Percentiles rank a stretch among this genome's conserved stretches.
phyloP scores from a whole-genome alignment of 2,113 vertebrate genomes.

The Sisor rabdophorus region DNA sequence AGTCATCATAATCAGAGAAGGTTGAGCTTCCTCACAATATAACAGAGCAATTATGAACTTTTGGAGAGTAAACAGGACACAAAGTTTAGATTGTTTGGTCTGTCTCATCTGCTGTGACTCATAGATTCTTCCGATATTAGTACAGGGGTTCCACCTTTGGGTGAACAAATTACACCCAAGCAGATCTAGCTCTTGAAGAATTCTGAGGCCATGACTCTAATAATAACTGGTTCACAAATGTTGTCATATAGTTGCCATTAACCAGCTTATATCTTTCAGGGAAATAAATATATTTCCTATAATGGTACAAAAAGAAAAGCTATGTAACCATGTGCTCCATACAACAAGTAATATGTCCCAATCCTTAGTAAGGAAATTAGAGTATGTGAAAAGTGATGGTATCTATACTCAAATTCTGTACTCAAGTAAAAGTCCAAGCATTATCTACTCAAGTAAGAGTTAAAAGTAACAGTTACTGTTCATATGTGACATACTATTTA shows the following conservation, averaged over 20 bases:
- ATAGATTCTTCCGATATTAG: constrained; percentile 27
- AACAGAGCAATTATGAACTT: constrained; percentile 42
- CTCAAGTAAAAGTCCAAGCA: no score
- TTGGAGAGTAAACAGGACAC: constrained; percentile 42
- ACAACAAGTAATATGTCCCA: no score
- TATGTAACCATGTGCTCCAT: no score
- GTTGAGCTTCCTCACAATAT: constrained; percentile 28
- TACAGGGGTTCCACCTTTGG: constrained; percentile 16
- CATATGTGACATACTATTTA: no score
- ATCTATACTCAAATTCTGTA: no score
- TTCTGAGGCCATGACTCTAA: not conserved
- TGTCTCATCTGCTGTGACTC: constrained; percentile 36
- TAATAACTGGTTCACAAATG: constrained; percentile 2
- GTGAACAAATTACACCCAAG: constrained; percentile 31
- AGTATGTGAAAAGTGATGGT: no score
- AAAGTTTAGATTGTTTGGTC: constrained; percentile 32
- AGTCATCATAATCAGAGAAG: constrained; percentile 1
- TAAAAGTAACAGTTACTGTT: no score
- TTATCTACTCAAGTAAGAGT: no score
- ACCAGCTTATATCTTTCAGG: not conserved
- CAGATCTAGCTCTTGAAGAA: not conserved
- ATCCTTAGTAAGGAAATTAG: no score
- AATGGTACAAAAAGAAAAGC: not conserved
- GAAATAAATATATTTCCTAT: not conserved
- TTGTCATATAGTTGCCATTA: not conserved